phyloP scores from a whole-genome alignment of 2,888 invertebrate species.

The Athrips mouffetella region DNA sequence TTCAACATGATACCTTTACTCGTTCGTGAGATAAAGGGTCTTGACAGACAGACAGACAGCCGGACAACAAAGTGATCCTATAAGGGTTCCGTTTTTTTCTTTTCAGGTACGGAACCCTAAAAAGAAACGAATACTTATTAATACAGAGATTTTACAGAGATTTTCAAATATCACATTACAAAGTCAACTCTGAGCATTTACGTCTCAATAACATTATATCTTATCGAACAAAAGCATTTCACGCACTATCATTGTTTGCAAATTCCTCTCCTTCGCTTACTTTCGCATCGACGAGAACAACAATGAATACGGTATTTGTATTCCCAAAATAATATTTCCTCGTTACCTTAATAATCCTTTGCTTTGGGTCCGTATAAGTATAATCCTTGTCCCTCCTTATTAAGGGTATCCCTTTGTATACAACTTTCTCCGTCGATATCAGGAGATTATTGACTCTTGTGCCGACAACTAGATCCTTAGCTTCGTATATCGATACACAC shows the following conservation, averaged over 20 bases:
- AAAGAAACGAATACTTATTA: too few relatives aligned
- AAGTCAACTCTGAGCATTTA: too few relatives aligned
- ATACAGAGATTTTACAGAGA: too few relatives aligned
- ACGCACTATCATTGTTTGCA: not conserved
- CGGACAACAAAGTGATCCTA: too few relatives aligned
- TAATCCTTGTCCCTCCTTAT: slow-evolving; percentile 62
- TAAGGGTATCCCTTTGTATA: slow-evolving; percentile 45
- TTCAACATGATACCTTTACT: too few relatives aligned
- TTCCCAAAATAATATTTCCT: slow-evolving; percentile 9
- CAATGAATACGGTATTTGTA: not conserved
- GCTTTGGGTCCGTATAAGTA: slow-evolving; percentile 52
- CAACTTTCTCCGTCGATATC: slow-evolving; percentile 60
- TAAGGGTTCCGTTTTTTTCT: too few relatives aligned
- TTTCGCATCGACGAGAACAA: not conserved
- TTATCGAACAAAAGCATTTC: too few relatives aligned
- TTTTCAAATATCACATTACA: too few relatives aligned
- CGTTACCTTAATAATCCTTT: slow-evolving; percentile 60
- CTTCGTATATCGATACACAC: slow-evolving; percentile 42
- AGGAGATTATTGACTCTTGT: slow-evolving; percentile 59
- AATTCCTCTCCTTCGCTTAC: not conserved
- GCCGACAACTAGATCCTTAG: slow-evolving; percentile 59
- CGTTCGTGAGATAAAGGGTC: too few relatives aligned
- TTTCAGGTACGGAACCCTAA: too few relatives aligned
- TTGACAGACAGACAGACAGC: too few relatives aligned
- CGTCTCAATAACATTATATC: too few relatives aligned